Conservation (phyloP, 2,113 vertebrate species). For the Scatophagus argus region DNA sequence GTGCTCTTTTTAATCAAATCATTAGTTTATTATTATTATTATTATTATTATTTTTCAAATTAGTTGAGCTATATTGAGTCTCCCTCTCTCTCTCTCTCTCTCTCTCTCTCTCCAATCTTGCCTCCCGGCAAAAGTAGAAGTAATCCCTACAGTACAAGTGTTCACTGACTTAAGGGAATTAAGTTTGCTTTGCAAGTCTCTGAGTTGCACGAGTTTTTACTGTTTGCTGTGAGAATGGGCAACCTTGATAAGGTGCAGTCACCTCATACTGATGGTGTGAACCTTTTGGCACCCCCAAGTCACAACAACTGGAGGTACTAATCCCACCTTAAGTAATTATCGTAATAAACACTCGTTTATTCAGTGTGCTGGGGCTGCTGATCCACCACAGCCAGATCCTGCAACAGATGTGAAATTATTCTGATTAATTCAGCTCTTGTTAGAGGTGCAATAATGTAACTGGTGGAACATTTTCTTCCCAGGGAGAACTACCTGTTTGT, state of each 20-base stretch:
- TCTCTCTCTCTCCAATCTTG: no score
- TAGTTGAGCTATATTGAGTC: no score
- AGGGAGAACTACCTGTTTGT: conserved; percentile 98
- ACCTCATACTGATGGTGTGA: conserved; percentile 12
- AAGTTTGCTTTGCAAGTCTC: conserved; percentile 18
- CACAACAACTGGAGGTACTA: conserved; percentile 22
- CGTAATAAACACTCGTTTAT: conserved; percentile 9
- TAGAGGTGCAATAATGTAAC: conserved; percentile 39
- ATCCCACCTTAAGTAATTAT: neutral
- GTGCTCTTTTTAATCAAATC: no score
- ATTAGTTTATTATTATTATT: no score
- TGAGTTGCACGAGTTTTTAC: conserved; percentile 20
- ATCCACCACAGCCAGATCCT: neutral
- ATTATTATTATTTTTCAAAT: no score
- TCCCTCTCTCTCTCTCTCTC: no score
- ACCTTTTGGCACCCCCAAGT: neutral
- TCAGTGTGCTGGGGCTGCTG: neutral
- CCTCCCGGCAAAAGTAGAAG: no score
- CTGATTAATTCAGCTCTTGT: conserved; percentile 13
- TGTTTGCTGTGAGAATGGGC: conserved; percentile 6
- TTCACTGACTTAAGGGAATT: neutral
- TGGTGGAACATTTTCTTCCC: conserved; percentile 23
- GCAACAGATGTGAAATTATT: neutral
- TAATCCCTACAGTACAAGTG: no score
- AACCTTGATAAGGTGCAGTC: neutral